phyloP scores from a whole-genome alignment of 1,140 invertebrate species.

The Lepidurus couesii region DNA sequence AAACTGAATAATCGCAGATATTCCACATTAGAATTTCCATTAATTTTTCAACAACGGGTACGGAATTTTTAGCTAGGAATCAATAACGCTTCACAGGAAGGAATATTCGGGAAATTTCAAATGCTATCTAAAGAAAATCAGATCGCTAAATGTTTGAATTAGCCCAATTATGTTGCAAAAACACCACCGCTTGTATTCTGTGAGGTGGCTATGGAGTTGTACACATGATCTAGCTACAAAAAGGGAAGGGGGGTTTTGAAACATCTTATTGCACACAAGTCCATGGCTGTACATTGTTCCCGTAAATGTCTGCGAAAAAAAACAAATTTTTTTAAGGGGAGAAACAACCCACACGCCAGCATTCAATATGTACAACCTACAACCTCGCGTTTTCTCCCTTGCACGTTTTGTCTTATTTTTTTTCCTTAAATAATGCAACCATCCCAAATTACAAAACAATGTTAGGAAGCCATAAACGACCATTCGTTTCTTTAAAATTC shows the following conservation, averaged over 20 bases:
- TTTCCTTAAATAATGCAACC: background rate
- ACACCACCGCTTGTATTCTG: slow-evolving; percentile 1
- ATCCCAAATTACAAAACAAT: background rate
- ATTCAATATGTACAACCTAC: slow-evolving; percentile 1
- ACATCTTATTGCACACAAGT: slow-evolving; percentile 19
- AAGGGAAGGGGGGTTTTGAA: slow-evolving; percentile 9
- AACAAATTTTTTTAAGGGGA: background rate
- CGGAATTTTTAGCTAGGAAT: too few relatives aligned
- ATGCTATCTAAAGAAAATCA: too few relatives aligned
- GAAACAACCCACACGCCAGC: slow-evolving; percentile 6
- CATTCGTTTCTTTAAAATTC: slow-evolving; percentile 19
- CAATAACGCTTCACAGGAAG: too few relatives aligned
- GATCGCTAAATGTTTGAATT: background rate
- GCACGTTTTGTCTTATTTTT: background rate
- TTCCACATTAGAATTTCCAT: too few relatives aligned
- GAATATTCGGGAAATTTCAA: too few relatives aligned
- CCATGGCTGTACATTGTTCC: slow-evolving; percentile 21
- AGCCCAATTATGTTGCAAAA: background rate
- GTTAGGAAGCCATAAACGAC: slow-evolving; percentile 4
- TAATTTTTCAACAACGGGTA: too few relatives aligned
- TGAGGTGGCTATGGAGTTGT: slow-evolving; percentile 12
- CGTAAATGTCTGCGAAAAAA: background rate
- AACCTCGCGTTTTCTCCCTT: slow-evolving; percentile 3
- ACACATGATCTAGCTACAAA: slow-evolving; percentile 5
- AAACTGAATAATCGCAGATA: too few relatives aligned